Percentiles rank a stretch among this genome's conserved stretches.
These are phyloP conservation scores for Pimpla rufipes DNA, from an alignment of 2,888 invertebrate genomes.

Conservation along the genomic window DNA sequence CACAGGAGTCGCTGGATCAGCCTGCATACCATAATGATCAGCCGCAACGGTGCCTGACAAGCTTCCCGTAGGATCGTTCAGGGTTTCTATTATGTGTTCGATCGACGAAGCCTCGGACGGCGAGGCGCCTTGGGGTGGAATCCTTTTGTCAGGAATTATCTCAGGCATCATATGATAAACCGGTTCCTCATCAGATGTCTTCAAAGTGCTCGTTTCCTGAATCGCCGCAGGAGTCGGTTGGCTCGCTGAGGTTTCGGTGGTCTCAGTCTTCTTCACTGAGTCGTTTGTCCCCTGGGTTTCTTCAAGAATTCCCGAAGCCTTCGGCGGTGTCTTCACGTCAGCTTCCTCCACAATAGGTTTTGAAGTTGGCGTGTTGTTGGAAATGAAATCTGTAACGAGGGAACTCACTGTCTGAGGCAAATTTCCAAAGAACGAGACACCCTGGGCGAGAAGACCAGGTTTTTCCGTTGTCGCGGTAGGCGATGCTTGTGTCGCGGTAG, in stretches of 20 bases:
- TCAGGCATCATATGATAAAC: slow-evolving; percentile 66
- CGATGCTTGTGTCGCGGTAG: slow-evolving; percentile 46
- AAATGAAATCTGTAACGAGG: slow-evolving; percentile 56
- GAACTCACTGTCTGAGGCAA: slow-evolving; percentile 56
- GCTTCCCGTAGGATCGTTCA: slow-evolving; percentile 68
- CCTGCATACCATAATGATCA: slow-evolving; percentile 36
- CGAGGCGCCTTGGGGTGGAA: slow-evolving; percentile 48
- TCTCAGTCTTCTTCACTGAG: slow-evolving; percentile 36
- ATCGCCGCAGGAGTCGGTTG: slow-evolving; percentile 50
- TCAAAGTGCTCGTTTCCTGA: slow-evolving; percentile 29
- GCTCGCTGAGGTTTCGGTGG: slow-evolving; percentile 43
- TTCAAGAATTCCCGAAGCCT: slow-evolving; percentile 23
- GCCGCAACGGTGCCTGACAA: slow-evolving; percentile 52
- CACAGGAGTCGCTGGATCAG: not conserved
- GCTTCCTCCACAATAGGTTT: slow-evolving; percentile 49
- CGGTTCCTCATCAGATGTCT: slow-evolving; percentile 48
- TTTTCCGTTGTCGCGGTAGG: slow-evolving; percentile 36
- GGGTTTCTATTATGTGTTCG: slow-evolving; percentile 69
- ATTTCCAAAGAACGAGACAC: slow-evolving; percentile 59
- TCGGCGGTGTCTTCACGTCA: slow-evolving; percentile 42
- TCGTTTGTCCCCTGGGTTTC: slow-evolving; percentile 31
- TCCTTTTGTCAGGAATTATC: slow-evolving; percentile 63
- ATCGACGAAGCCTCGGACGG: slow-evolving; percentile 65
- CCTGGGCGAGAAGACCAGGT: slow-evolving; percentile 42
- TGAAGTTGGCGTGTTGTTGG: slow-evolving; percentile 34